Conservation (phyloP, 2,113 vertebrate species). For the Motacilla alba region DNA sequence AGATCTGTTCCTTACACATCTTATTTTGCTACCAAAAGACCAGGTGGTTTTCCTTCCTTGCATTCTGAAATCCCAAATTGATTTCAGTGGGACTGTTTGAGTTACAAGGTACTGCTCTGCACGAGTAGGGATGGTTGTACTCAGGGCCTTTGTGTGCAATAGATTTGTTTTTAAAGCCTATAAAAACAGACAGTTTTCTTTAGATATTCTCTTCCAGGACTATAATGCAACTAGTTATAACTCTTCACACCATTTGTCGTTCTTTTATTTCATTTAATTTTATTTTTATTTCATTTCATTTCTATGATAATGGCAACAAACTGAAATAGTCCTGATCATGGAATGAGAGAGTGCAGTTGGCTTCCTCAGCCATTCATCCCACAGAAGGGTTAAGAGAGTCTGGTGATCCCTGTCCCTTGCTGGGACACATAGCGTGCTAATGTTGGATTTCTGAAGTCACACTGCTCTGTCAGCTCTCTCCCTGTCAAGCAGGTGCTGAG, state of each 20-base stretch:
- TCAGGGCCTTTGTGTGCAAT: not conserved
- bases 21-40: not conserved
- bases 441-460: constrained; percentile 20
- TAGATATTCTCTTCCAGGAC: not conserved
- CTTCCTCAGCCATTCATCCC: not conserved
- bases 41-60: not conserved
- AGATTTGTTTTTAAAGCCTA: not conserved
- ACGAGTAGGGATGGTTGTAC: not conserved
- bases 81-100: constrained; percentile 43
- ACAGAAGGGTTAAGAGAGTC: not conserved
- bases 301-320: not conserved
- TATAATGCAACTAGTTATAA: not conserved
- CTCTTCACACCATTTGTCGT: not conserved
- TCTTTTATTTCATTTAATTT: not conserved
- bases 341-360: not conserved
- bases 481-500: constrained; percentile 54
- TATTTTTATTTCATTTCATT: too few species aligned
- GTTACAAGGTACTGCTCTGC: not conserved
- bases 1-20: not conserved
- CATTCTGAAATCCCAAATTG: constrained; percentile 18
- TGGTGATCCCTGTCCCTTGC: not conserved
- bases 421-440: constrained; percentile 51
- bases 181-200: not conserved
- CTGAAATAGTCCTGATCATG: not conserved
- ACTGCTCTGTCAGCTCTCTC: constrained; percentile 49